Evolutionary conservation across 2,888 invertebrate genomes (phyloP).

Genomic region (Ornithoptera priamus): DNA sequence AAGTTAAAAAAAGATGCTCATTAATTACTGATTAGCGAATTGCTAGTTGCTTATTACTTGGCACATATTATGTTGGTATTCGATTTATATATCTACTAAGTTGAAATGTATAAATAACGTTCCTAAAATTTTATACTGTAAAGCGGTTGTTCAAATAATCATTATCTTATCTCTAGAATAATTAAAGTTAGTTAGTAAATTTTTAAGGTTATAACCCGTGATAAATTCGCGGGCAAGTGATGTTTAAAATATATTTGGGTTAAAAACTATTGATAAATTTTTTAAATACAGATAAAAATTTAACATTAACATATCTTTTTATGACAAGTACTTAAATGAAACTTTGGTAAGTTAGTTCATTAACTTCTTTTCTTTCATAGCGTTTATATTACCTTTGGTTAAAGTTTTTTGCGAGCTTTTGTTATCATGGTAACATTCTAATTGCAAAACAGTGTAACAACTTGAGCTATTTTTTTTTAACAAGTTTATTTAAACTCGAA

Average conservation of each 20-base stretch:
- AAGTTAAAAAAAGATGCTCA: slow-evolving; percentile 26
- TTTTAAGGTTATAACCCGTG: slow-evolving; percentile 63
- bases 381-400: no score
- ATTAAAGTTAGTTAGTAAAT: slow-evolving; percentile 54
- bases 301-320: no score
- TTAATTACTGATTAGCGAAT: slow-evolving; percentile 29
- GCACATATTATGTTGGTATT: slow-evolving; percentile 4
- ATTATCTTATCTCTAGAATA: slow-evolving; percentile 51
- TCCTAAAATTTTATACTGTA: slow-evolving; percentile 29
- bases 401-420: no score
- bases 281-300: background rate
- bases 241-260: slow-evolving; percentile 10
- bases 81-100: slow-evolving; percentile 9
- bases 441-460: no score
- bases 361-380: no score
- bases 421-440: no score
- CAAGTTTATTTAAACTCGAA: no score
- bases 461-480: no score
- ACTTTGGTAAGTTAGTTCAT: no score
- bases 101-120: slow-evolving; percentile 27
- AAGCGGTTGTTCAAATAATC: slow-evolving; percentile 26
- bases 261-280: slow-evolving; percentile 1
- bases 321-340: no score
- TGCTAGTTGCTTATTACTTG: slow-evolving; percentile 19
- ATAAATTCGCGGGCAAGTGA: slow-evolving; percentile 54